Conservation (phyloP, 2,113 vertebrate genomes). For the Pseudorasbora parva region DNA sequence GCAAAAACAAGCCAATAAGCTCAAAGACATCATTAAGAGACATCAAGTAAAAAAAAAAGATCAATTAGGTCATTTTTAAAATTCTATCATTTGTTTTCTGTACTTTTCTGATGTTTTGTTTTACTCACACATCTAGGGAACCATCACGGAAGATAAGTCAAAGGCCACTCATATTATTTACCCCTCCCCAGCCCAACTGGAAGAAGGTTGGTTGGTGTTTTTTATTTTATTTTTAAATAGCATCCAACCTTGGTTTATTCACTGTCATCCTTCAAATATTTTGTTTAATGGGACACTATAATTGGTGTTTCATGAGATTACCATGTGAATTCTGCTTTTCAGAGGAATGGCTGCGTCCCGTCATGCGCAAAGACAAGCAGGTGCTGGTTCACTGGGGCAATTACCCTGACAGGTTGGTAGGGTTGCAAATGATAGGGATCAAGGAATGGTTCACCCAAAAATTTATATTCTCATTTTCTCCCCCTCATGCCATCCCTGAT, state of each 20-base stretch:
- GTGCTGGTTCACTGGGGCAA: constrained; percentile 95
- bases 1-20: constrained; percentile 89
- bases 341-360: constrained; percentile 97
- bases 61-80: not conserved
- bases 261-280: not conserved
- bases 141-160: constrained; percentile 92
- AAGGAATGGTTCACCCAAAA: too few relatives aligned
- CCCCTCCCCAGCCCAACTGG: constrained; percentile 82
- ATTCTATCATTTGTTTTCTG: not conserved
- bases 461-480: too few relatives aligned
- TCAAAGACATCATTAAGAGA: constrained; percentile 96
- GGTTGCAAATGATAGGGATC: too few relatives aligned
- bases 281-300: not conserved
- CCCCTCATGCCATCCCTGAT: too few relatives aligned
- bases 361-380: constrained; percentile 96
- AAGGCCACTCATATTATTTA: constrained; percentile 95
- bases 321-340: constrained; percentile 58
- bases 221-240: not conserved
- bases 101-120: not conserved
- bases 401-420: constrained; percentile 79
- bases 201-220: constrained; percentile 84
- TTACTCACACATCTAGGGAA: constrained; percentile 77
- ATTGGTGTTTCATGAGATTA: not conserved
- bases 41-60: constrained; percentile 84
- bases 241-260: not conserved